Percentiles rank a stretch among this genome's conserved stretches.
These are phyloP conservation scores for Nomada lathburiana DNA, from an alignment of 2,888 invertebrate species.

Conservation along the genomic window DNA sequence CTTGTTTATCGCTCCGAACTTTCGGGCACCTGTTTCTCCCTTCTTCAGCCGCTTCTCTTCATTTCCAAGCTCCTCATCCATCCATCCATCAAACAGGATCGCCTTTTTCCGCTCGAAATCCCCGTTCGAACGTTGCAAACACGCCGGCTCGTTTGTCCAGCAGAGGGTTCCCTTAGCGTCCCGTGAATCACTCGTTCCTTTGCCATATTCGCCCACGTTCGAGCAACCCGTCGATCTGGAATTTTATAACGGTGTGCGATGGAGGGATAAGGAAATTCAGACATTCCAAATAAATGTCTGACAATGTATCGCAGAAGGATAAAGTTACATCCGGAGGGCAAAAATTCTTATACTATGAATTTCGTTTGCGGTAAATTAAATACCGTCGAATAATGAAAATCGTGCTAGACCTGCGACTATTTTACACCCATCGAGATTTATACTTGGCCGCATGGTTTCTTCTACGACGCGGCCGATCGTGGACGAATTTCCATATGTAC, in stretches of 20 bases:
- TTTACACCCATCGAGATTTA: not conserved
- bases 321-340: too few species aligned
- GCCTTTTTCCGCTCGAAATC: conserved; percentile 28
- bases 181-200: conserved; percentile 40
- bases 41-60: not conserved
- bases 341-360: too few species aligned
- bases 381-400: too few species aligned
- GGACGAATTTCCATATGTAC: not conserved
- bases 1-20: conserved; percentile 1
- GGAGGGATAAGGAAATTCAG: conserved; percentile 29
- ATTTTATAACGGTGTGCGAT: conserved; percentile 34
- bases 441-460: not conserved
- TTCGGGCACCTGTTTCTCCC: not conserved
- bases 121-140: conserved; percentile 7
- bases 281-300: conserved; percentile 35
- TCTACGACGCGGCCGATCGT: not conserved
- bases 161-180: conserved; percentile 19
- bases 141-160: conserved; percentile 45
- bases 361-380: too few species aligned
- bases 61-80: not conserved
- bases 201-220: conserved; percentile 42
- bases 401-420: too few species aligned
- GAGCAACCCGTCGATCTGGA: conserved; percentile 39
- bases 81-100: conserved; percentile 26
- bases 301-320: conserved; percentile 16